A percentile compares a stretch with the other conserved stretches of the same genome.
These are phyloP conservation scores for Paragorgia papillata DNA, from an alignment of 92 coral and sea anemone genomes.

Conservation along the genomic window DNA sequence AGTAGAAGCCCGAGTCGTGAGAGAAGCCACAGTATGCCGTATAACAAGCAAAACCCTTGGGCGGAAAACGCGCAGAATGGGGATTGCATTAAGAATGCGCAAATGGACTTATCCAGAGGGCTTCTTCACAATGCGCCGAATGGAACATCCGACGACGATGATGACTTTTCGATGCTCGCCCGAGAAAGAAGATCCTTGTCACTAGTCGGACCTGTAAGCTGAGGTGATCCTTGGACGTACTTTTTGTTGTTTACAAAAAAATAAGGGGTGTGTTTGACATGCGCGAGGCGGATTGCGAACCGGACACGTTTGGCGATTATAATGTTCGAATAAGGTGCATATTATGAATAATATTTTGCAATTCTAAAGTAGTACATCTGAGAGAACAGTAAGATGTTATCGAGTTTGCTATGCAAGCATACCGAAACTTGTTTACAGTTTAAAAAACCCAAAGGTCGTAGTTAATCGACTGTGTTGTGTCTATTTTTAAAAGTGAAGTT, in stretches of 20 bases:
- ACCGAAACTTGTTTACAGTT: not conserved
- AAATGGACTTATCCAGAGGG: not conserved
- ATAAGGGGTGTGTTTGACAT: not conserved
- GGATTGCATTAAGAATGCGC: not conserved
- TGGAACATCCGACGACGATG: not conserved
- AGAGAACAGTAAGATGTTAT: not conserved
- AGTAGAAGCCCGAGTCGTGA: not conserved
- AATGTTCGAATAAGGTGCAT: no score
- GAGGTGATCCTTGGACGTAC: not conserved
- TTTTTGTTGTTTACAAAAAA: not conserved
- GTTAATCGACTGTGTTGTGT: not conserved
- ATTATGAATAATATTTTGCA: no score
- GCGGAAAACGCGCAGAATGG: not conserved
- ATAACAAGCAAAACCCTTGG: not conserved
- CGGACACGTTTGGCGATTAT: no score
- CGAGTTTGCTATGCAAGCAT: not conserved
- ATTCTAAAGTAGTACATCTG: no score
- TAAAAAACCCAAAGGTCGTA: not conserved
- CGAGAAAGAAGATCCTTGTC: conserved; percentile 19
- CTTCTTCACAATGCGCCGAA: not conserved
- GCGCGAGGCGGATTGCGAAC: not conserved
- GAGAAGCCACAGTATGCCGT: conserved; percentile 29
- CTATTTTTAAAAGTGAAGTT: not conserved
- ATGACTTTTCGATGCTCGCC: conserved; percentile 16
- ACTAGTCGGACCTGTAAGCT: no score